Evolutionary conservation across 2,797 vertebrate genomes (phyloP).

Genomic region (Gymnoscopelus braueri): DNA sequence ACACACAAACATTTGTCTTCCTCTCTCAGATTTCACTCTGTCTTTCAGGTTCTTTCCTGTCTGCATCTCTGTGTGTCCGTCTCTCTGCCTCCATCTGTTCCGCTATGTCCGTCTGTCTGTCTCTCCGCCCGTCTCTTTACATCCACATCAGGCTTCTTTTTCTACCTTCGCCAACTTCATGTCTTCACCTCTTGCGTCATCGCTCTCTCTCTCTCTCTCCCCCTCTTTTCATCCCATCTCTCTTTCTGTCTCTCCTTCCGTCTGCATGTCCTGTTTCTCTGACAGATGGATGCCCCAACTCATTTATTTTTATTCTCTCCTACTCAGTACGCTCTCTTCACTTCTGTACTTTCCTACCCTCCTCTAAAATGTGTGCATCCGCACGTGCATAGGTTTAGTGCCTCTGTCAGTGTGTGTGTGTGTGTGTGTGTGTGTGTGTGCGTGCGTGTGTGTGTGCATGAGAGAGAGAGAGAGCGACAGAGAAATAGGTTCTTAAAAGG

Average conservation of each 20-base stretch:
- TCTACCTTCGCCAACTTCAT: conserved; percentile 39
- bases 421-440: conserved; percentile 17
- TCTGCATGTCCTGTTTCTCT: conserved; percentile 47
- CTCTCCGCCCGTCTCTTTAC: conserved; percentile 48
- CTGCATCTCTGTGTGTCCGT: conserved; percentile 13
- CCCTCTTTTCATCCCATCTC: conserved; percentile 15
- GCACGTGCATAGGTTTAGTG: conserved; percentile 18
- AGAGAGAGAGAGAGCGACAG: no score
- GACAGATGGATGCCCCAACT: conserved; percentile 68
- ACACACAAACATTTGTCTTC: conserved; percentile 57
- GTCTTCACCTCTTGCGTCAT: conserved; percentile 20
- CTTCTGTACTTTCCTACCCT: conserved; percentile 33
- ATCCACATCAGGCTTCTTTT: conserved; percentile 52
- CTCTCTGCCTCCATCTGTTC: not conserved
- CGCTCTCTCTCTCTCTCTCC: conserved; percentile 44
- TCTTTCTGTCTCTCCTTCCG: conserved; percentile 37
- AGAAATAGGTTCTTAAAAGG: no score
- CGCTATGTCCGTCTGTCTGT: conserved; percentile 12
- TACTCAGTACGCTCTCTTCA: conserved; percentile 23
- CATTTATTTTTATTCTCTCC: conserved; percentile 49
- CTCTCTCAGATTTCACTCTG: conserved; percentile 52
- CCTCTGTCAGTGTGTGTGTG: conserved; percentile 14
- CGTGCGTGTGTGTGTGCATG: no score
- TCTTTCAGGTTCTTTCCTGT: conserved; percentile 20
- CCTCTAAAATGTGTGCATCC: conserved; percentile 43